Conservation (phyloP, 2,113 vertebrate species). For the Ptilonorhynchus violaceus region DNA sequence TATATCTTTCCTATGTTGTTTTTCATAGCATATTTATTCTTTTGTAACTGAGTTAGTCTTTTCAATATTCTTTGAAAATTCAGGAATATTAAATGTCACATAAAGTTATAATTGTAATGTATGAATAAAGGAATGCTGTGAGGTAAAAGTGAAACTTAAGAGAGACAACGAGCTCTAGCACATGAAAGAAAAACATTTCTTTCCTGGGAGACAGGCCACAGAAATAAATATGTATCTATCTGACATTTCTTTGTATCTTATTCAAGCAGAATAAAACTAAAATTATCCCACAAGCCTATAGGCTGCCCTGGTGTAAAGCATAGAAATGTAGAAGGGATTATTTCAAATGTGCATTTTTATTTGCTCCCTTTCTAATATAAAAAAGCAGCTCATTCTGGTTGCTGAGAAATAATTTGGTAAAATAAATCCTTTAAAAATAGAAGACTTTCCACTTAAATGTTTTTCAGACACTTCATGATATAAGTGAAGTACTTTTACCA, state of each 20-base stretch:
- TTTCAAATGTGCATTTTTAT: slow-evolving; percentile 16
- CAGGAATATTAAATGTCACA: neutral
- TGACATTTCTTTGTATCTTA: slow-evolving; percentile 22
- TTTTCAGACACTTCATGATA: neutral
- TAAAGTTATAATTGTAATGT: neutral
- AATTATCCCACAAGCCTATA: slow-evolving; percentile 6
- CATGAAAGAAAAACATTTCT: neutral
- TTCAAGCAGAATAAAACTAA: slow-evolving; percentile 30
- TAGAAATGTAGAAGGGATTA: neutral
- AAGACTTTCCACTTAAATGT: neutral
- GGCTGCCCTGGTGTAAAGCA: neutral
- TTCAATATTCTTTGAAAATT: neutral
- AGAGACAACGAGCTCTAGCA: neutral
- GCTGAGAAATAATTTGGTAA: neutral
- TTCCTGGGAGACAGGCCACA: neutral
- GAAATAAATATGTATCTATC: slow-evolving; percentile 1
- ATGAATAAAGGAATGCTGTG: neutral
- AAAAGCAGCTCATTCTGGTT: neutral
- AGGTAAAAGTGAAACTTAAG: neutral
- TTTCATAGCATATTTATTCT: neutral
- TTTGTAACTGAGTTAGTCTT: neutral
- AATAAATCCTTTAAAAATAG: slow-evolving; percentile 20
- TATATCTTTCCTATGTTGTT: neutral
- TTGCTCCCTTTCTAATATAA: neutral
- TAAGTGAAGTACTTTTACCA: neutral